A percentile compares a stretch with the other conserved stretches of the same genome.
Conservation (phyloP, 2,797 vertebrate species). For the Hylomyscus alleni region DNA sequence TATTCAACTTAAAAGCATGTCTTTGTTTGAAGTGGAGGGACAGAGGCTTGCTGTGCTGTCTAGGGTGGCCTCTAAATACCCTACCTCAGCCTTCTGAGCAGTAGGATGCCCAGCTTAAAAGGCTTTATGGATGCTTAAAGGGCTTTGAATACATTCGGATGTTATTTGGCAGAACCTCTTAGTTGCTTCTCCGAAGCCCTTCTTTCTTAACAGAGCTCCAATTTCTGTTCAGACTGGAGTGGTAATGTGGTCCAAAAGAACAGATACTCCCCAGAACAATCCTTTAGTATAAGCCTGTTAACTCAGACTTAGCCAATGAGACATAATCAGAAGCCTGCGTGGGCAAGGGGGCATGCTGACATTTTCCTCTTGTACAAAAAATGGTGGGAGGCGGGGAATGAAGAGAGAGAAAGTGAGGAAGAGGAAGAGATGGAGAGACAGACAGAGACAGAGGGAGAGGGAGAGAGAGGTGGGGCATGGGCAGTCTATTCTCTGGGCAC, state of each 20-base stretch:
- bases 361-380: not conserved
- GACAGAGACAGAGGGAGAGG: not conserved
- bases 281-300: not conserved
- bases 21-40: not conserved
- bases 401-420: not conserved
- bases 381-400: not conserved
- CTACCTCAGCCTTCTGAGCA: not conserved
- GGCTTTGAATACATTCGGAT: not conserved
- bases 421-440: too few species aligned
- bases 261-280: not conserved
- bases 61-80: not conserved
- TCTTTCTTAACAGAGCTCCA: slow-evolving; percentile 30
- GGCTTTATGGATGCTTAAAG: not conserved
- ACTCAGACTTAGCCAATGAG: not conserved
- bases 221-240: not conserved
- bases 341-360: not conserved
- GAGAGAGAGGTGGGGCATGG: not conserved
- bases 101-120: not conserved
- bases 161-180: not conserved
- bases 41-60: not conserved
- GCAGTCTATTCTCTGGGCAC: not conserved
- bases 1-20: not conserved
- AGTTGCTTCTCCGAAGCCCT: not conserved
- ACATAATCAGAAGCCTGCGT: not conserved
- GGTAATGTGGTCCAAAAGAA: not conserved